phyloP scores from a whole-genome alignment of 2,797 vertebrate species.

The Garrulus glandarius region DNA sequence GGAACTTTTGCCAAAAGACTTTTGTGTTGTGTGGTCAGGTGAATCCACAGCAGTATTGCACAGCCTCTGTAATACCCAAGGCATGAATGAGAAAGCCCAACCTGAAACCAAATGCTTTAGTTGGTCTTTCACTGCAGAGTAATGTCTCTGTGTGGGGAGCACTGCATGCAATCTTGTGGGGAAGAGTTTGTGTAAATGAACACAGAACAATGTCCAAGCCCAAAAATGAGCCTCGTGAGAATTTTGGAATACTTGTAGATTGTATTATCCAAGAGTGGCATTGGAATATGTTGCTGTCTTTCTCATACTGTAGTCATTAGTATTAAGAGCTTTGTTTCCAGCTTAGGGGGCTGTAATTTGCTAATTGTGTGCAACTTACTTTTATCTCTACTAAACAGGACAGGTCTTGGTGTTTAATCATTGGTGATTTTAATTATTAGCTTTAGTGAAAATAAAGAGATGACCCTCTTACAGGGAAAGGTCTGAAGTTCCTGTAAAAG shows the following conservation, averaged over 20 bases:
- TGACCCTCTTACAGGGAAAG: background rate
- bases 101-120: background rate
- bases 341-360: background rate
- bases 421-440: background rate
- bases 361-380: background rate
- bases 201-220: background rate
- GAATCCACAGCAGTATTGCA: background rate
- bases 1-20: background rate
- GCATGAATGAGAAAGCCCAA: background rate
- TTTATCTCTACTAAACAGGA: background rate
- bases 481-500: background rate
- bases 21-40: background rate
- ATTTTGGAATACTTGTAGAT: background rate
- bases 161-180: background rate
- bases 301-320: background rate
- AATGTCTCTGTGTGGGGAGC: background rate
- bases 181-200: background rate
- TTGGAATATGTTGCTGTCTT: background rate
- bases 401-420: background rate
- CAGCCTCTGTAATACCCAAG: background rate
- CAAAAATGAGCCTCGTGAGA: background rate
- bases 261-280: background rate
- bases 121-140: background rate
- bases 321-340: background rate
- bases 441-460: background rate